phyloP scores from a whole-genome alignment of 2,113 vertebrate genomes.

The Hemibates koningsi region DNA sequence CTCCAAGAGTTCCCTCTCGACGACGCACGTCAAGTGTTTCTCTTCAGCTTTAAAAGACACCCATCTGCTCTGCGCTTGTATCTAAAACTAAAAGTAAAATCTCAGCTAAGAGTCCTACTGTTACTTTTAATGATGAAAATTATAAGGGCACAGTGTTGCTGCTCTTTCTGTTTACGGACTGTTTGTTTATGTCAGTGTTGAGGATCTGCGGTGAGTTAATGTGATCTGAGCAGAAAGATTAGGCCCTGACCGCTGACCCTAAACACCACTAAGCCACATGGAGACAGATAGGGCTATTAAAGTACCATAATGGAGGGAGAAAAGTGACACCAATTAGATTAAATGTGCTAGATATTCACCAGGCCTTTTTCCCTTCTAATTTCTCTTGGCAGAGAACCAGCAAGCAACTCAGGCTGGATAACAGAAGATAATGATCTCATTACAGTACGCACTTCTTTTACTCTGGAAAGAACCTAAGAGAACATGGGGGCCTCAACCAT shows the following conservation, averaged over 20 bases:
- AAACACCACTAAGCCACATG: constrained; percentile 51
- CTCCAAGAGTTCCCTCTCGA: background rate
- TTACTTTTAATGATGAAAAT: constrained; percentile 48
- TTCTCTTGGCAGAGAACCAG: constrained; percentile 56
- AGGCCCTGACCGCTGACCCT: constrained; percentile 59
- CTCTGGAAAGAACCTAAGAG: constrained; percentile 15
- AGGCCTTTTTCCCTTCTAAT: constrained; percentile 50
- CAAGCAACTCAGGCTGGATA: constrained; percentile 51
- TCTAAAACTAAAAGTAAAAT: background rate
- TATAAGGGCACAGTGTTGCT: background rate
- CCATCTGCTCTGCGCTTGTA: background rate
- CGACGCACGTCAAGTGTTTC: background rate
- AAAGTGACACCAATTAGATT: constrained; percentile 72
- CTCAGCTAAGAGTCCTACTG: background rate
- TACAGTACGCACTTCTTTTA: constrained; percentile 40
- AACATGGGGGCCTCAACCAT: background rate
- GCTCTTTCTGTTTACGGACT: background rate
- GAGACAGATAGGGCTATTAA: constrained; percentile 67
- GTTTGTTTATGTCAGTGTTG: constrained; percentile 49
- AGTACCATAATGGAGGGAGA: constrained; percentile 61
- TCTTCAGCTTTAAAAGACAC: background rate
- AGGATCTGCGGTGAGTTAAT: constrained; percentile 32
- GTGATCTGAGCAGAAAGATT: constrained; percentile 39
- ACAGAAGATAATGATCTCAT: constrained; percentile 71
- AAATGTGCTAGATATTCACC: constrained; percentile 64